A percentile compares a stretch with the other conserved stretches of the same genome.
phyloP scores from a whole-genome alignment of 2,797 vertebrate species.

The Zonotrichia albicollis region DNA sequence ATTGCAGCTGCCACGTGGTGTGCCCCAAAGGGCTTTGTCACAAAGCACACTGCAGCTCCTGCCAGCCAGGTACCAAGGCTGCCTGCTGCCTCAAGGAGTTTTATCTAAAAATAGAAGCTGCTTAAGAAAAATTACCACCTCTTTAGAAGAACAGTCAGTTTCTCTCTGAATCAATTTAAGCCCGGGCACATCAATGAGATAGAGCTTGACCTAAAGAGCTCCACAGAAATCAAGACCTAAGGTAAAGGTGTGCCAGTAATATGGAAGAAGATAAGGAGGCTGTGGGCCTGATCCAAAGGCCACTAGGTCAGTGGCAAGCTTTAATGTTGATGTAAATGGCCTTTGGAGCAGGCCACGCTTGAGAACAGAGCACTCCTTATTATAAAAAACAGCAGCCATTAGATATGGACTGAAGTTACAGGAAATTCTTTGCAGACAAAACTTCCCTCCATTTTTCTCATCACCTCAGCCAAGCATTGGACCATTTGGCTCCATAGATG shows the following conservation, averaged over 20 bases:
- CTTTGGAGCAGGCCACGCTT: neutral
- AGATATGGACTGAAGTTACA: neutral
- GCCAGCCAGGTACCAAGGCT: neutral
- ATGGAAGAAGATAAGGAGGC: slow-evolving; percentile 39
- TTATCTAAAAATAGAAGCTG: slow-evolving; percentile 53
- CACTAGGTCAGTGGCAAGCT: slow-evolving; percentile 42
- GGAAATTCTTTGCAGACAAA: neutral
- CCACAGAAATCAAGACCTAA: slow-evolving; percentile 50
- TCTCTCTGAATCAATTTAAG: slow-evolving; percentile 61
- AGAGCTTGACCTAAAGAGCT: slow-evolving; percentile 61
- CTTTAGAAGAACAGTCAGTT: slow-evolving; percentile 53
- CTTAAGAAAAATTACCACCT: slow-evolving; percentile 65
- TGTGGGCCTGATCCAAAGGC: slow-evolving; percentile 40
- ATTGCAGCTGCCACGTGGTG: neutral
- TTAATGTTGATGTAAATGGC: slow-evolving; percentile 56
- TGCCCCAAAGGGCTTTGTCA: neutral
- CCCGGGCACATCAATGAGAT: slow-evolving; percentile 30
- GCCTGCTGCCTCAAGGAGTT: slow-evolving; percentile 14
- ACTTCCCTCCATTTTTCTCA: neutral
- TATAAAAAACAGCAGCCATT: neutral
- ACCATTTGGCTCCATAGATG: neutral
- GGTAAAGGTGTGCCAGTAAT: slow-evolving; percentile 29
- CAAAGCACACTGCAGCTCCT: neutral
- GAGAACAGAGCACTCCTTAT: neutral
- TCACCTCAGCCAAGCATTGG: neutral